phyloP scores from a whole-genome alignment of 2,113 vertebrate genomes.

The Cisticola juncidis region DNA sequence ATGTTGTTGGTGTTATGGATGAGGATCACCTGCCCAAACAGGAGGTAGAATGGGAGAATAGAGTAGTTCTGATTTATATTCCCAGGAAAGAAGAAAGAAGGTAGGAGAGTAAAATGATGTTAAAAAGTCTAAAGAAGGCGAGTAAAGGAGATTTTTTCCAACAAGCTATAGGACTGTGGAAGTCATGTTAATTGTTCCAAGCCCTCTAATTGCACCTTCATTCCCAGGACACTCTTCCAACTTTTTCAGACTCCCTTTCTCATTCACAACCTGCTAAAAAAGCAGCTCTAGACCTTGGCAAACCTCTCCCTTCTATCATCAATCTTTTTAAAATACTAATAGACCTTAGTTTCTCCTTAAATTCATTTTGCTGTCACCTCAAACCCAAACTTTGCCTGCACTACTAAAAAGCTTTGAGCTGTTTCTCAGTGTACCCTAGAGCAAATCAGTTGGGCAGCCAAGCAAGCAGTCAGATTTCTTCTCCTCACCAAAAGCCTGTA shows the following conservation, averaged over 20 bases:
- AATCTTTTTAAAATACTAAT: not conserved
- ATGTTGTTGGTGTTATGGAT: not conserved
- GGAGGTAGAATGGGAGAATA: not conserved
- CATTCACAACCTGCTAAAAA: not conserved
- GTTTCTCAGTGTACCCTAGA: not conserved
- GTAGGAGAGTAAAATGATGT: not conserved
- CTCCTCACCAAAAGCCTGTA: not conserved
- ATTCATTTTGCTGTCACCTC: not conserved
- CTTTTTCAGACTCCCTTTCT: not conserved
- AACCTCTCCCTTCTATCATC: not conserved
- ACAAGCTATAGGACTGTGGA: not conserved
- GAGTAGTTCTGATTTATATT: not conserved
- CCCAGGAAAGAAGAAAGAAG: not conserved
- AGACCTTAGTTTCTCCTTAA: not conserved
- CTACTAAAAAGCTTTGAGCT: not conserved
- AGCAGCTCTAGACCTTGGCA: not conserved
- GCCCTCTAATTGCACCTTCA: not conserved
- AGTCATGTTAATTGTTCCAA: not conserved
- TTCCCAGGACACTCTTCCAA: not conserved
- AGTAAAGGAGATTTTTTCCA: not conserved
- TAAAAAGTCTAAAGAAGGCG: not conserved
- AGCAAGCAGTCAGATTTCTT: conserved; percentile 1
- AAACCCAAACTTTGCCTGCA: not conserved
- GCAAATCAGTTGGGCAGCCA: not conserved
- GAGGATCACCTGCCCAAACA: not conserved